These are phyloP conservation scores for Stegana nigrithorax DNA, from an alignment of 2,888 invertebrate genomes.

Conservation along the genomic window DNA sequence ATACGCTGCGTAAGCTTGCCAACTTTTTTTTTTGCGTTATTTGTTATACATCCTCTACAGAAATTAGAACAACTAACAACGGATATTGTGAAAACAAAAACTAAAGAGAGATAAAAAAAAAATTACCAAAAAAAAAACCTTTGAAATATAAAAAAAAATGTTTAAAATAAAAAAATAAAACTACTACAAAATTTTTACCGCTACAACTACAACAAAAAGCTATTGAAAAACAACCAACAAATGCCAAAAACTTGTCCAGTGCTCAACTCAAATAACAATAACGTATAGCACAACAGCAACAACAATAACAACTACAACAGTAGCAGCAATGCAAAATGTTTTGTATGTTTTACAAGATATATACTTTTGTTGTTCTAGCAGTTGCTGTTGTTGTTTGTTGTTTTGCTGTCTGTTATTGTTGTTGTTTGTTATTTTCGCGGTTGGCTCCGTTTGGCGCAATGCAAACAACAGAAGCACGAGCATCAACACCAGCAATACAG, in stretches of 20 bases:
- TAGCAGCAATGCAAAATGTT: background rate
- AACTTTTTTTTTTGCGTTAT: background rate
- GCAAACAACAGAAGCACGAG: background rate
- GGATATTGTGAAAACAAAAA: constrained; percentile 8
- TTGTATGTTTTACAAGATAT: constrained; percentile 7
- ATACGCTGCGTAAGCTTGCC: constrained; percentile 1
- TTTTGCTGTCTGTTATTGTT: background rate
- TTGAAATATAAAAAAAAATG: background rate
- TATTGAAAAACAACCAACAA: constrained; percentile 7
- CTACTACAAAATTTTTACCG: background rate
- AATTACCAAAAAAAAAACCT: background rate
- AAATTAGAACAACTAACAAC: constrained; percentile 18
- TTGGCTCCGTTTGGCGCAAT: background rate
- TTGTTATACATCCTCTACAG: background rate
- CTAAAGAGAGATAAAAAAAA: background rate
- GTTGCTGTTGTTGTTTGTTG: background rate
- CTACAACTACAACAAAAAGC: constrained; percentile 3
- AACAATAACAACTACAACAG: background rate
- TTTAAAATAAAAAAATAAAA: background rate
- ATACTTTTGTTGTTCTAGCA: background rate
- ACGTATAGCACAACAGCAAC: background rate
- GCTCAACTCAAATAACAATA: background rate
- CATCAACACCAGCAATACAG: background rate
- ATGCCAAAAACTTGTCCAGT: constrained; percentile 17
- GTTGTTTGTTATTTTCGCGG: constrained; percentile 10